A percentile compares a stretch with the other conserved stretches of the same genome.
Conservation (phyloP, 2,113 vertebrate genomes). For the Uropsilus gracilis region DNA sequence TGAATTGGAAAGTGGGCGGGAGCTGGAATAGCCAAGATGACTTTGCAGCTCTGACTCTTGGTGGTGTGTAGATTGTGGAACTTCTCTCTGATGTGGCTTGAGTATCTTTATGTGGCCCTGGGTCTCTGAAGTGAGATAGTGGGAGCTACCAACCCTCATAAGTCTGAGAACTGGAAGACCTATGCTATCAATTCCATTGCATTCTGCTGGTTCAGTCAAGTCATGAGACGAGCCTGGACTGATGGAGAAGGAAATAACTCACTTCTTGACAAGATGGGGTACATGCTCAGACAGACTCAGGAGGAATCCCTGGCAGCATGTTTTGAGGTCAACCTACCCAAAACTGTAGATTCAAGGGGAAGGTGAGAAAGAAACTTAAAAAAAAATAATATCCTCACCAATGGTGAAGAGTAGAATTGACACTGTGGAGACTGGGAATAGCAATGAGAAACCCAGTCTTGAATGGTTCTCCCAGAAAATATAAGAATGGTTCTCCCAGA, state of each 20-base stretch:
- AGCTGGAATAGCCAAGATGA: background rate
- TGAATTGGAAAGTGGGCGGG: background rate
- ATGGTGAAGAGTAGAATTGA: background rate
- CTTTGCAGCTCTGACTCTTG: background rate
- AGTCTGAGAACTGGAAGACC: background rate
- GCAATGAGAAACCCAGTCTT: background rate
- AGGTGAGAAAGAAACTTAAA: conserved; percentile 4
- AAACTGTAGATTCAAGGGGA: conserved; percentile 20
- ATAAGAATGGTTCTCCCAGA: no score
- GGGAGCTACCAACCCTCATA: background rate
- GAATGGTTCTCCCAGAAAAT: background rate
- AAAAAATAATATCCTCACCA: background rate
- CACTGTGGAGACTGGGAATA: background rate
- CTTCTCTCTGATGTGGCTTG: background rate
- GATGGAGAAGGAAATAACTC: background rate
- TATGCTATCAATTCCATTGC: background rate
- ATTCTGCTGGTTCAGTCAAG: conserved; percentile 13
- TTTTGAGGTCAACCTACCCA: background rate
- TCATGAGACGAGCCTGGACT: background rate
- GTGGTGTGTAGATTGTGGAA: background rate
- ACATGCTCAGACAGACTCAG: background rate
- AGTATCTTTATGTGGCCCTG: background rate
- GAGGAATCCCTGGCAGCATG: background rate
- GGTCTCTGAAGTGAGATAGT: background rate
- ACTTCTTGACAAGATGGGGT: background rate